Base-by-base conservation (phyloP, 2,888 invertebrate genomes). In the Anarsia innoxiella region DNA sequence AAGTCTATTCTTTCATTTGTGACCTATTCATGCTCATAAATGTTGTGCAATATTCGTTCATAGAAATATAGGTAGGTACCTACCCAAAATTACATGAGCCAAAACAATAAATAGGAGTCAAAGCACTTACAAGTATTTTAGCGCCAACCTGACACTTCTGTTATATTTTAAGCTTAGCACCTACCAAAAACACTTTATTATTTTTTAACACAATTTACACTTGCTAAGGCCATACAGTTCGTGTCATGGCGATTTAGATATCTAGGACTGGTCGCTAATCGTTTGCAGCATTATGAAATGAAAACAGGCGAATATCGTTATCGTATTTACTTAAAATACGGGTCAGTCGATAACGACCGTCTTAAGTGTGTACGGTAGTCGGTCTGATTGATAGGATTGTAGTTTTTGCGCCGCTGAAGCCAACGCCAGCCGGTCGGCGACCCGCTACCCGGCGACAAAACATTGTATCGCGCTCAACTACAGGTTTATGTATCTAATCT, bases 401-500 rank as follows among this genome's bases (percentile, higher is more conserved):
- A 50, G 41, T 48, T 52, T 51, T 48, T 44, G 42, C 41, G 32
- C 12, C 37, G 34, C 35, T 31, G 41, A 36, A 38, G 35, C 33
- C 41, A 40, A 41, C 40, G 43, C 40, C 50, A 44, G 45, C 40
- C 50, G 44, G 45, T 48, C 51, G 48, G 41, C 48, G 48, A 52
- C 40, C 49, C 39, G 48, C 38, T 39, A 45, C 41, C 40, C 49
- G 39, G 48, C 38, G 40, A 45, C 41, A 31, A 30, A 10, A 34
- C 33, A 30, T 16, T 15, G 33, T 32, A 34, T 35, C 26, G 30
- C 51, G 49, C 47, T 59, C 43, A 45, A 54, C 53, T 63, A 56
- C 66, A 65, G 61, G 66, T 71, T 68, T 66, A 62, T 56, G 59
- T 64, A 66, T 65, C 69, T 68, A 67, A 72, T 70, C 72, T 70